These are phyloP conservation scores for Oceanites oceanicus DNA, from an alignment of 2,113 vertebrate species.

Conservation along the genomic window DNA sequence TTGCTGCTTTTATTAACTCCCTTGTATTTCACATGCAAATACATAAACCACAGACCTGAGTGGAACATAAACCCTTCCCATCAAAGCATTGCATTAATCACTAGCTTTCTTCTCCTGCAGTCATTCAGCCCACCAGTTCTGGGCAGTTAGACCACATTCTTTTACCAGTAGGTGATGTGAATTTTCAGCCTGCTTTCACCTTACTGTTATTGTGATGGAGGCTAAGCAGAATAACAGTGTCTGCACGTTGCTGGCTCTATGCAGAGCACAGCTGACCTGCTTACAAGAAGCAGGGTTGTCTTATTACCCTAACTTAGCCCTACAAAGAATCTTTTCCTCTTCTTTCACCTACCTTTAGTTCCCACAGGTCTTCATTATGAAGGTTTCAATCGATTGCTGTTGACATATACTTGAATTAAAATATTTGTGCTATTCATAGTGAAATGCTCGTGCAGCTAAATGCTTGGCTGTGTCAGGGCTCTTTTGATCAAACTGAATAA, in stretches of 20 bases:
- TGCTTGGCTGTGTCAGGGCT: conserved; percentile 49
- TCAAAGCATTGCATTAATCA: background rate
- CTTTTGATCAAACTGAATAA: conserved; percentile 56
- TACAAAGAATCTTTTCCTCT: background rate
- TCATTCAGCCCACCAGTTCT: background rate
- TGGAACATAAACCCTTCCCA: background rate
- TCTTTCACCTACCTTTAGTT: conserved; percentile 68
- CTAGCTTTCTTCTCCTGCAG: background rate
- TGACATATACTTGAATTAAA: conserved; percentile 72
- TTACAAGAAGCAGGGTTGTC: background rate
- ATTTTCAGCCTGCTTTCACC: background rate
- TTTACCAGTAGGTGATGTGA: background rate
- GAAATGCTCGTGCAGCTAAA: conserved; percentile 59
- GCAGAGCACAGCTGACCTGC: background rate
- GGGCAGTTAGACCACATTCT: background rate
- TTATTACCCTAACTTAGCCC: background rate
- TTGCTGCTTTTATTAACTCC: background rate
- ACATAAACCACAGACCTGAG: background rate
- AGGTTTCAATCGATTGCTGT: conserved; percentile 58
- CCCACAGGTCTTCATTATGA: conserved; percentile 71
- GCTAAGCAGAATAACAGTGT: background rate
- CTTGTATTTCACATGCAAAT: background rate
- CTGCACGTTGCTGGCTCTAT: background rate
- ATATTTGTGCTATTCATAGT: conserved; percentile 73
- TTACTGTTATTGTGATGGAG: background rate